Evolutionary conservation across 2,888 invertebrate genomes (phyloP).

Genomic region (Cosmorhoe ocellata): DNA sequence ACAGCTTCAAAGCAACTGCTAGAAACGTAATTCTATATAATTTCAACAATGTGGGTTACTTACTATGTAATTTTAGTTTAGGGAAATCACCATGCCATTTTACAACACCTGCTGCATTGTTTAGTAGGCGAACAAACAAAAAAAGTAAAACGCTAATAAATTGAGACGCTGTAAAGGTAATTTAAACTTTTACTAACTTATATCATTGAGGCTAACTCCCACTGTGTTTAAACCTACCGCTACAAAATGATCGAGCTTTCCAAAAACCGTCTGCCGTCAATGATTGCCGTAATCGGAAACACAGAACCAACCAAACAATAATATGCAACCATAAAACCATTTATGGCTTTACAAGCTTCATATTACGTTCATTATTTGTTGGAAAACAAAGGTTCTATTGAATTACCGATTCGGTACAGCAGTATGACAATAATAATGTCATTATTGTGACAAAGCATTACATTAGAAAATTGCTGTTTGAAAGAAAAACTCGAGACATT

Average conservation of each 20-base stretch:
- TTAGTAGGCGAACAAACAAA: background rate
- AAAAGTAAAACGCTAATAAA: too few relatives aligned
- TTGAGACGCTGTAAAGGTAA: too few relatives aligned
- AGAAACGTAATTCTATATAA: constrained; percentile 19
- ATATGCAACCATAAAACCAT: too few relatives aligned
- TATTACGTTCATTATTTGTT: constrained; percentile 1
- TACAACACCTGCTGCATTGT: background rate
- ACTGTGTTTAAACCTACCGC: too few relatives aligned
- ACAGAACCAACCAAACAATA: too few relatives aligned
- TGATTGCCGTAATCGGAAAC: too few relatives aligned
- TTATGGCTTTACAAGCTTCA: background rate
- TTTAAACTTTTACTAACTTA: too few relatives aligned
- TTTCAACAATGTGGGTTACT: constrained; percentile 2
- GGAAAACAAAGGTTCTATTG: constrained; percentile 1
- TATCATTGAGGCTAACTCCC: too few relatives aligned
- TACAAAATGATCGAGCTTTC: too few relatives aligned
- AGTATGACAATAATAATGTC: constrained; percentile 13
- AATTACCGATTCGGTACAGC: constrained; percentile 18
- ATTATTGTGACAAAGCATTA: constrained; percentile 11
- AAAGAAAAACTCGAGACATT: constrained; percentile 11
- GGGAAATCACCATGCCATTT: background rate
- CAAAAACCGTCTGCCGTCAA: too few relatives aligned
- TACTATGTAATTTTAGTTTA: constrained; percentile 22
- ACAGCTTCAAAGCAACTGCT: background rate
- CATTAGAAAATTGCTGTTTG: constrained; percentile 18